Base-by-base conservation (phyloP, 2,888 invertebrate species). In the Lasioglossum marginatum region DNA sequence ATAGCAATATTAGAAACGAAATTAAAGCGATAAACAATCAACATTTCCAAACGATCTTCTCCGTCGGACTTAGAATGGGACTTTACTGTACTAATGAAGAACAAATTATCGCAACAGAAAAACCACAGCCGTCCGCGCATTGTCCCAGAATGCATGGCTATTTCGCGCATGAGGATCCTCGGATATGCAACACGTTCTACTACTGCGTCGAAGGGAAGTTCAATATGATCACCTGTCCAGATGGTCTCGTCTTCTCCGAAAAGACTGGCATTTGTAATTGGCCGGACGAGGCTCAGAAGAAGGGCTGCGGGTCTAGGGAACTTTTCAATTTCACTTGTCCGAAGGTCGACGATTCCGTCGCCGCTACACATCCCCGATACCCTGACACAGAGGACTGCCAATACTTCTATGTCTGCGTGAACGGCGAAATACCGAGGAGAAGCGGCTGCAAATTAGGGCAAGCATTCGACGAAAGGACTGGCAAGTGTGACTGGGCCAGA, bases 341-440 rank as follows among this genome's bases (percentile, higher is more conserved):
- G 0, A 96, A 97, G 92, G 98, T 98, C 23, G 97, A 97, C 92
- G 97, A 97, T 90, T 96, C 96, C 0, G 96, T 96, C 66, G 98
- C 96, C 0, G 96, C 97, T 43, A 97, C 97, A 0, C 98, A 98
- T 95, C 98, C 98, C 0, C 96, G 98, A 0, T 98, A 98, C 94
- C 97, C 98, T 0, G 98, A 98, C 95, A 97, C 97, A 23, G 97
- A 98, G 31, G 98, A 98, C 94, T 98, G 98, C 92, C 98, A 98
- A 95, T 98, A 96, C 96, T 98, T 98, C 96, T 98, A 98, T 95
- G 98, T 98, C 16, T 98, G 98, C 95, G 98, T 98, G 91, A 98
- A 98, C 93, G 98, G 98, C 0, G 97, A 97, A 90, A 97, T 97
- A 0, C 98, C 98, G 0, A 96, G 98, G 34, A 96, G 98, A 83